Percentiles rank a stretch among this genome's conserved stretches.
phyloP scores from a whole-genome alignment of 2,113 vertebrate species.

The Columbina picui region DNA sequence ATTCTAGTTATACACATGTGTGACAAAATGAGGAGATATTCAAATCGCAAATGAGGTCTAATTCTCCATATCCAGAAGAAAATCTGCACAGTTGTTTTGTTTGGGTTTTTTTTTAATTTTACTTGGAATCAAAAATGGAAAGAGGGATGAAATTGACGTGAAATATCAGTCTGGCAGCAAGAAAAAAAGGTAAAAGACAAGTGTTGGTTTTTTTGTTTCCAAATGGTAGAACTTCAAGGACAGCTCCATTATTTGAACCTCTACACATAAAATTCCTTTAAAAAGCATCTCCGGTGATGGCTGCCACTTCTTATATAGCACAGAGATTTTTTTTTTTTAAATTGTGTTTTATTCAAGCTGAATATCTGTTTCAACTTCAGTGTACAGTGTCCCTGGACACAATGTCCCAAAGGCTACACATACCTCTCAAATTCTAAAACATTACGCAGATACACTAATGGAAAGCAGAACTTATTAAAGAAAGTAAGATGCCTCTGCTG shows the following conservation, averaged over 20 bases:
- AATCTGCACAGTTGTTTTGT: neutral
- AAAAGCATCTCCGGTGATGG: neutral
- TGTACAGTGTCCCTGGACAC: neutral
- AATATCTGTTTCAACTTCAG: neutral
- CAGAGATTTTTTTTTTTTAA: neutral
- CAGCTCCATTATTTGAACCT: neutral
- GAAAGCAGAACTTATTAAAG: neutral
- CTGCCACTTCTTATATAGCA: neutral
- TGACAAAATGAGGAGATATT: neutral
- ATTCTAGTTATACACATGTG: slow-evolving; percentile 5
- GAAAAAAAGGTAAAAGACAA: neutral
- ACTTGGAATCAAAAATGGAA: neutral
- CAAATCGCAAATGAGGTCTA: neutral
- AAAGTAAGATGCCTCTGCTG: neutral
- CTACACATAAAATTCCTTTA: neutral
- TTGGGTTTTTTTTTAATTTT: neutral
- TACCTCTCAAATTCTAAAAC: neutral
- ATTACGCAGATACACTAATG: neutral
- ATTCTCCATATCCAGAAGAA: neutral
- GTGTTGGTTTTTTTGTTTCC: neutral
- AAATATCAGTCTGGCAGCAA: neutral
- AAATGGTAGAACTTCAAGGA: neutral
- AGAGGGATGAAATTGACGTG: neutral
- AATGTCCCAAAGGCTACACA: neutral
- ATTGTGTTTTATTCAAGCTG: neutral